Percentiles rank a stretch among this genome's conserved stretches.
phyloP scores from a whole-genome alignment of 1,140 invertebrate species.

The roundworm (Caenorhabditis elegans) region DNA sequence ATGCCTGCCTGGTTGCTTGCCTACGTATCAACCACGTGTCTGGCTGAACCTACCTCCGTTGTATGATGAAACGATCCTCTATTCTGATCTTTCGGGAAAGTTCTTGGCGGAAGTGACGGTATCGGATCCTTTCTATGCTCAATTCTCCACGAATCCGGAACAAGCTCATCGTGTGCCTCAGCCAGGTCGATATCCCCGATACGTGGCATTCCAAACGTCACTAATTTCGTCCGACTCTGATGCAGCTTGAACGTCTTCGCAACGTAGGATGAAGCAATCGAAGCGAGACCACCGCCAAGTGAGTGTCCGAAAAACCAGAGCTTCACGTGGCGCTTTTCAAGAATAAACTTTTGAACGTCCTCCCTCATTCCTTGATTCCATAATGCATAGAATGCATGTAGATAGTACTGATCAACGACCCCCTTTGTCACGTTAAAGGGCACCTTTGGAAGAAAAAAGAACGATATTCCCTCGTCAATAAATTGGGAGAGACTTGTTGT shows the following conservation, averaged over 20 bases:
- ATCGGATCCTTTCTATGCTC: constrained; percentile 39
- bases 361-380: constrained; percentile 35
- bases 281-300: constrained; percentile 35
- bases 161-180: constrained; percentile 29
- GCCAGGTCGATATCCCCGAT: constrained; percentile 39
- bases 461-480: constrained; percentile 35
- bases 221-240: constrained; percentile 3
- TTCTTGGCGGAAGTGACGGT: constrained; percentile 27
- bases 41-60: not conserved
- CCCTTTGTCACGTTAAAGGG: constrained; percentile 32
- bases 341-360: not conserved
- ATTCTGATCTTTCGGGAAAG: not conserved
- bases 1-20: too few species aligned
- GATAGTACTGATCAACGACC: constrained; percentile 38
- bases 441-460: constrained; percentile 26
- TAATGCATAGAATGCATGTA: constrained; percentile 27
- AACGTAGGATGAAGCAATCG: constrained; percentile 36
- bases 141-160: constrained; percentile 34
- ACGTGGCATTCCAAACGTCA: constrained; percentile 38
- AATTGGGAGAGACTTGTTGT: constrained; percentile 29
- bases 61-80: constrained; percentile 40
- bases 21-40: too few species aligned
- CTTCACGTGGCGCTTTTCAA: not conserved
- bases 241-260: not conserved
- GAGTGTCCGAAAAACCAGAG: constrained; percentile 40